A percentile compares a stretch with the other conserved stretches of the same genome.
Conservation (phyloP, 2,797 vertebrate species). For the Crax fasciolata region DNA sequence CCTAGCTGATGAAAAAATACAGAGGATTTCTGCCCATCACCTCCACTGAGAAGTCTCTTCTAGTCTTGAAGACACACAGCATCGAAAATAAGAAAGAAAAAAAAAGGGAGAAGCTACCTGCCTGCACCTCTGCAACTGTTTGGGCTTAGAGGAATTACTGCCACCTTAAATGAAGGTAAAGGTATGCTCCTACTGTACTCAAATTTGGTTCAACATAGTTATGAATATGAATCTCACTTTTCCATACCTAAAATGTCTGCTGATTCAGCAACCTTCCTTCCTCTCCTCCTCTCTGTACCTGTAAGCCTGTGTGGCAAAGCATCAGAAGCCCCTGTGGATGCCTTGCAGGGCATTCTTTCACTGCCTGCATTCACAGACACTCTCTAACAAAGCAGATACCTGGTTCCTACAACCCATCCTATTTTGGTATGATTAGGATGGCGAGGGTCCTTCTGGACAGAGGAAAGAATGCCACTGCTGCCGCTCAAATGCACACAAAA, state of each 20-base stretch:
- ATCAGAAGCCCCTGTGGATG: neutral
- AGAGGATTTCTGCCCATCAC: neutral
- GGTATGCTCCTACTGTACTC: neutral
- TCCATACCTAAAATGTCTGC: conserved; percentile 14
- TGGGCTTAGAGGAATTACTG: neutral
- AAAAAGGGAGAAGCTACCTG: neutral
- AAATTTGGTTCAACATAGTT: neutral
- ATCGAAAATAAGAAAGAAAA: neutral
- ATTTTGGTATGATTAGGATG: rapidly evolving
- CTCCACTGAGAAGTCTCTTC: neutral
- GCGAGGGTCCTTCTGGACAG: neutral
- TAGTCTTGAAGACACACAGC: neutral
- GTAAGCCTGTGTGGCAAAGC: neutral
- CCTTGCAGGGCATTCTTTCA: neutral
- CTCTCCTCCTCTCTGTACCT: neutral
- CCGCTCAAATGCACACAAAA: neutral
- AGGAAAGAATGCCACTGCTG: neutral
- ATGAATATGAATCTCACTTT: conserved; percentile 16
- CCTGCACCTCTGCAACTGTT: neutral
- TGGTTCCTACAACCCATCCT: neutral
- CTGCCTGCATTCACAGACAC: neutral
- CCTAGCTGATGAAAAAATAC: neutral
- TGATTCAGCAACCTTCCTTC: conserved; percentile 29
- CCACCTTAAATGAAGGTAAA: neutral
- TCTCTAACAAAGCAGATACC: neutral